Evolutionary conservation across 2,797 vertebrate genomes (phyloP), one percentile per base, ranked within the genome.

Genomic region (Botia almorhae): DNA sequence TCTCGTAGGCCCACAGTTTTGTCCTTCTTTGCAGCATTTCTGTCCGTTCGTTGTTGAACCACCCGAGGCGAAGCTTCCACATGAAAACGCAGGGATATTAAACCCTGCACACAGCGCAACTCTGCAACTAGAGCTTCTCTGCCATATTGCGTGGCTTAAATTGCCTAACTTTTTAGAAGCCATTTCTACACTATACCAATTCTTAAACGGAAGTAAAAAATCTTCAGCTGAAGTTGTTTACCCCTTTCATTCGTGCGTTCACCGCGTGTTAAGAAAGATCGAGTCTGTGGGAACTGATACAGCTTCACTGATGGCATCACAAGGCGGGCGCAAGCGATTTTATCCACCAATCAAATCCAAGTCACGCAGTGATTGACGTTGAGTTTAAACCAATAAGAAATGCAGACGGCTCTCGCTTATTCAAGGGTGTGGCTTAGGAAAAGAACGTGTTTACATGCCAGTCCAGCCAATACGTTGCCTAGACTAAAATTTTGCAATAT

Each of bases 141-240:
- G 86, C 91, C 87, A 90, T 23, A 94, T 39, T 0, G 87, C 73
- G 0, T 90, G 91, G 16, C 87, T 76, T 0, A 93, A 16, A 0
- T 77, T 80, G 0, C 85, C 77, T 33, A 87, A 36, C 6, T 76
- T 84, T 69, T 90, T 91, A 0, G 90, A n/a, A 14, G 92, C 86
- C 93, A 95, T 95, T 39, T 17, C 21, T 64, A 11, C 2, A 33
- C 7, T 19, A 19, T 6, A 4, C 16, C 69, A 50, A 0, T 3
- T 13, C 53, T 60, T 11, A 5, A 7, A 21, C 21, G n/a, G 4
- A 36, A 14, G 12, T 63, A 46, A 10, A 33, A 48, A 26, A 10
- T 21, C 51, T 76, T 78, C 80, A 76, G 79, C 58, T 46, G 43
- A 64, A 74, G 73, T 73, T 74, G 56, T 82, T 74, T 74, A 67